Evolutionary conservation across 2,888 invertebrate species (phyloP), one percentile per base, ranked within the genome.

Genomic region (Rugalucina vietnamica): DNA sequence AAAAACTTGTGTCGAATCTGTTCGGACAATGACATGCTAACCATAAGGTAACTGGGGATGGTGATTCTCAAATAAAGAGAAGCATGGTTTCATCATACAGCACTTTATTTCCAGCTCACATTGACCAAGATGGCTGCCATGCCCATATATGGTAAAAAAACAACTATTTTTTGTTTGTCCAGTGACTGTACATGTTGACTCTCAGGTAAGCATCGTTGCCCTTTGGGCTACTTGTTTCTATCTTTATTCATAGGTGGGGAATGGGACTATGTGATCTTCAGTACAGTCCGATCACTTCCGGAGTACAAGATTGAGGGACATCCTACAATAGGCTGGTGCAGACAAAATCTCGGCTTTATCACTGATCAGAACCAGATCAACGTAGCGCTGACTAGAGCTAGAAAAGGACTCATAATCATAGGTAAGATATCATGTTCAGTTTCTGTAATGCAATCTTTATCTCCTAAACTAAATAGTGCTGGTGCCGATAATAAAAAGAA

Each of bases 331-430:
- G 91, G 91, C 34, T 93, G 93, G 93, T 86, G 90, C 50, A 89
- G 84, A 34, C 84, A 89, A 34, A 90, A 92, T 72, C 90, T 94
- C 21, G 94, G 94, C 2, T 94, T 94, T 77, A 93, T 94, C 21
- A 92, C 91, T 3, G 94, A 94, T 82, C 84, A 86, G 8, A 91
- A 94, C 78, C 94, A 93, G 83, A 91, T 93, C 39, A 94, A 94
- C 88, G 93, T 93, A 27, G 93, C 93, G 8, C 82, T 93, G 34
- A 93, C 93, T 21, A 80, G 93, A 76, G 93, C 93, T 1, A 74
- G 90, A 12, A 89, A 91, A 69, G 93, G 93, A 14, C 90, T 93
- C 24, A 91, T 93, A 71, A 92, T 93, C 29, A 87, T 93, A 43
- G 93, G 93, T 93, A 76, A 79, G 87, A 72, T 65, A 65, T 60